A percentile compares a stretch with the other conserved stretches of the same genome.
These are phyloP conservation scores for Pelmatolapia mariae DNA, from an alignment of 2,113 vertebrate genomes.

Conservation along the genomic window DNA sequence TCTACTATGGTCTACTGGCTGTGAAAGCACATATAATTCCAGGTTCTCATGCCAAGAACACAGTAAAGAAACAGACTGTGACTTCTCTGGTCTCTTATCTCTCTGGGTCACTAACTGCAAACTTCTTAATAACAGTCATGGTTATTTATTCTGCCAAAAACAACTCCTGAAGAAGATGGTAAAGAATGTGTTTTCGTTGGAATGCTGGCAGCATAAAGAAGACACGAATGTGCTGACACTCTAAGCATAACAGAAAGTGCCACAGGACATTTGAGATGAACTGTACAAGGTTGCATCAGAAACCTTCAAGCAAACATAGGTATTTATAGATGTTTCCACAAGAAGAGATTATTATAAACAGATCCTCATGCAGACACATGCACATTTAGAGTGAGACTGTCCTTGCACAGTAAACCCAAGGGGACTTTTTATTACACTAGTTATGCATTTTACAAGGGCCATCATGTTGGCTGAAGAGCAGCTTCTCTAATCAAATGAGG, in stretches of 20 bases:
- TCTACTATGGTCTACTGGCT: not conserved
- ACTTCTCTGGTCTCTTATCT: not conserved
- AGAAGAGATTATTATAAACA: not conserved
- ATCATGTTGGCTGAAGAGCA: conserved; percentile 16
- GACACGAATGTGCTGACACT: not conserved
- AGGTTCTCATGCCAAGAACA: not conserved
- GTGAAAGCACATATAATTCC: not conserved
- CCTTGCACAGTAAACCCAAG: conserved; percentile 50
- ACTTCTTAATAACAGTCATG: not conserved
- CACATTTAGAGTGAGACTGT: not conserved
- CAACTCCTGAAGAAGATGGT: not conserved
- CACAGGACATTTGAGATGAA: not conserved
- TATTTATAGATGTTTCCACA: conserved; percentile 29
- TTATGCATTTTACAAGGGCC: conserved; percentile 45
- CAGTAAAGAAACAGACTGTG: not conserved
- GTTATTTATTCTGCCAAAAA: conserved; percentile 14
- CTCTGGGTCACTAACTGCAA: not conserved
- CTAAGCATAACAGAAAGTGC: not conserved
- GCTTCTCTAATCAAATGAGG: conserved; percentile 38
- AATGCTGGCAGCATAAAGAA: not conserved
- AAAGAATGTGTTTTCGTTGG: not conserved
- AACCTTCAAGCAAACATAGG: not conserved
- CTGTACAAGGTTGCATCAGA: not conserved
- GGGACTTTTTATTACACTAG: conserved; percentile 43
- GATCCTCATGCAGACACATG: not conserved